Conservation (phyloP, 2,797 vertebrate genomes). For the Schizopygopsis pylzovi region DNA sequence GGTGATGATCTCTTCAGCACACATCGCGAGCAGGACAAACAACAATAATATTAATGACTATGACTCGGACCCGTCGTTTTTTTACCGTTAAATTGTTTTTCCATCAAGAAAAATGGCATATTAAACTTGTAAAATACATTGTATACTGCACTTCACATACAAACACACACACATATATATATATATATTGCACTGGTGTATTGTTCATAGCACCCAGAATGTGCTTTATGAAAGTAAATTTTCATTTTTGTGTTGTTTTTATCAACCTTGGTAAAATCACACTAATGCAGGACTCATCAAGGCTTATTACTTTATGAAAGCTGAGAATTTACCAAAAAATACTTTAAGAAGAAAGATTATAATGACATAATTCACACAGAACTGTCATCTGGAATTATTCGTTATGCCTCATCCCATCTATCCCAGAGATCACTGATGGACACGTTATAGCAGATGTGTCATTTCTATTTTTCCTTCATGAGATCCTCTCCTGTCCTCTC, state of each 20-base stretch:
- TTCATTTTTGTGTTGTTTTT: too few relatives aligned
- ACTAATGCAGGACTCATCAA: not conserved
- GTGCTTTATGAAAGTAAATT: not conserved
- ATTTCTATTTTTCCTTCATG: slow-evolving; percentile 11
- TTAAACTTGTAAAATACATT: not conserved
- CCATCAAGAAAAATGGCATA: not conserved
- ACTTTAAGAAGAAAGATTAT: not conserved
- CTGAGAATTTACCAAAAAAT: not conserved
- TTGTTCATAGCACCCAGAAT: not conserved
- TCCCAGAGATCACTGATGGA: slow-evolving; percentile 10
- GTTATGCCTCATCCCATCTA: slow-evolving; percentile 13
- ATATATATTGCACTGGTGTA: not conserved
- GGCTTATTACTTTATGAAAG: not conserved
- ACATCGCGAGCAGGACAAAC: too few relatives aligned
- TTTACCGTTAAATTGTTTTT: not conserved
- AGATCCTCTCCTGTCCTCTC: slow-evolving; percentile 23
- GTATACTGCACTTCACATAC: not conserved
- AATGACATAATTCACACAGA: slow-evolving; percentile 4
- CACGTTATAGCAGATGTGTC: not conserved
- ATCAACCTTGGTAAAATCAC: not conserved
- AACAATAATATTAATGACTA: too few relatives aligned
- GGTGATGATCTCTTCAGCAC: too few relatives aligned
- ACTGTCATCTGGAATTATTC: slow-evolving; percentile 17
- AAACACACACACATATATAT: too few relatives aligned
- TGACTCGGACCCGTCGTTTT: not conserved